phyloP scores from a whole-genome alignment of 2,797 vertebrate species.

The Diceros bicornis region DNA sequence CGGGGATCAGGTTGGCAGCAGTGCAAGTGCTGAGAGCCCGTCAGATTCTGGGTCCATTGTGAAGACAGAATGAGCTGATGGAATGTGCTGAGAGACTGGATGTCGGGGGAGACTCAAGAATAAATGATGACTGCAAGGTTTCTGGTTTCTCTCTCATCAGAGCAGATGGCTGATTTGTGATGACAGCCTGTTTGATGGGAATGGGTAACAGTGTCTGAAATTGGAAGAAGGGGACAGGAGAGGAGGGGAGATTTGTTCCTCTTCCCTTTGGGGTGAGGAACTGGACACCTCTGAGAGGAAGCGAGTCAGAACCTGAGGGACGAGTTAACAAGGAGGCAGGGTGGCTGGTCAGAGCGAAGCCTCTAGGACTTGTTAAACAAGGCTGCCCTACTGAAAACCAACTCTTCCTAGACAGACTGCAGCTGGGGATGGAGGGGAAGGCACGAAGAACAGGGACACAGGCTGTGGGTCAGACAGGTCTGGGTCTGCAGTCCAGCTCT shows the following conservation, averaged over 20 bases:
- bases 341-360: background rate
- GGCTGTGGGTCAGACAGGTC: background rate
- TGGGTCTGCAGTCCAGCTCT: background rate
- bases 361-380: background rate
- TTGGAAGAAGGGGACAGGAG: background rate
- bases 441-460: background rate
- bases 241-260: background rate
- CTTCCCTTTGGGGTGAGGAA: background rate
- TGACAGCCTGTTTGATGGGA: background rate
- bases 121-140: background rate
- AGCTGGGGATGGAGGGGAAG: too few relatives aligned
- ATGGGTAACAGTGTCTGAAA: fast-evolving
- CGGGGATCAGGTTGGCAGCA: background rate
- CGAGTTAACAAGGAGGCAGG: background rate
- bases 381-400: background rate
- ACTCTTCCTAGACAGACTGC: background rate
- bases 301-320: background rate
- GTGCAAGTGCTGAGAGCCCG: background rate
- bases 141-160: background rate
- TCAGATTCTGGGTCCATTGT: background rate
- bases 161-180: background rate
- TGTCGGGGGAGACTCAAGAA: background rate
- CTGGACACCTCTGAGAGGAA: background rate
- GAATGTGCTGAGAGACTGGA: background rate
- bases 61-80: background rate